Conservation (phyloP, 2,888 invertebrate species). For the Seira ritae region DNA sequence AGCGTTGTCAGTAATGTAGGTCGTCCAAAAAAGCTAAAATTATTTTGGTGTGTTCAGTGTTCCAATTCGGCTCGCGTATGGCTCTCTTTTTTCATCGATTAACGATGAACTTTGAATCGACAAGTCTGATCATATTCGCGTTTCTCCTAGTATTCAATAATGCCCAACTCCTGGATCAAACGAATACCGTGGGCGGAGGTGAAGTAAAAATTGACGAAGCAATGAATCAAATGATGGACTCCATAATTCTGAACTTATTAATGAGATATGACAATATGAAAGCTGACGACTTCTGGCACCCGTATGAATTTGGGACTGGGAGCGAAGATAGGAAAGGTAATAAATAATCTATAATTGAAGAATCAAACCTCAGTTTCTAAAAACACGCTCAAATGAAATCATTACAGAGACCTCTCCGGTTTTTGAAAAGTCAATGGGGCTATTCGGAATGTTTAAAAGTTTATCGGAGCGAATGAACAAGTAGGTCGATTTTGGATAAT, state of each 20-base stretch:
- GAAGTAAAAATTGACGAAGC: no score
- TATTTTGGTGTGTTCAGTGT: no score
- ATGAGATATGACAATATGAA: constrained; percentile 56
- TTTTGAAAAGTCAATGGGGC: constrained; percentile 40
- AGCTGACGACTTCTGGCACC: constrained; percentile 67
- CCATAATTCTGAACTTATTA: constrained; percentile 52
- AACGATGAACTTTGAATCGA: no score
- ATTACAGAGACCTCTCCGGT: constrained; percentile 54
- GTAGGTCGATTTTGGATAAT: constrained; percentile 1
- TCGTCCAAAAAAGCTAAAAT: no score
- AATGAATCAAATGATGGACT: constrained; percentile 35
- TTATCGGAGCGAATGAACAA: constrained; percentile 32
- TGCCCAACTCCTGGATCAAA: no score
- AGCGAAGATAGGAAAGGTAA: constrained; percentile 67
- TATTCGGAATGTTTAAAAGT: constrained; percentile 53
- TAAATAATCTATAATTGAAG: constrained; percentile 3
- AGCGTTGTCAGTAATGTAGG: no score
- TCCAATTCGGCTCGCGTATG: no score
- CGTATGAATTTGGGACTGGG: constrained; percentile 59
- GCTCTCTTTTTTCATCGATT: no score
- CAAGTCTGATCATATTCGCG: no score
- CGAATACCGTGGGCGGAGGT: no score
- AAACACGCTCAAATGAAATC: no score
- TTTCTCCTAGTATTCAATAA: no score
- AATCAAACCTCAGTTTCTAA: background rate